Base-by-base conservation (phyloP, 2,888 invertebrate species). In the Macrosiphum euphorbiae region DNA sequence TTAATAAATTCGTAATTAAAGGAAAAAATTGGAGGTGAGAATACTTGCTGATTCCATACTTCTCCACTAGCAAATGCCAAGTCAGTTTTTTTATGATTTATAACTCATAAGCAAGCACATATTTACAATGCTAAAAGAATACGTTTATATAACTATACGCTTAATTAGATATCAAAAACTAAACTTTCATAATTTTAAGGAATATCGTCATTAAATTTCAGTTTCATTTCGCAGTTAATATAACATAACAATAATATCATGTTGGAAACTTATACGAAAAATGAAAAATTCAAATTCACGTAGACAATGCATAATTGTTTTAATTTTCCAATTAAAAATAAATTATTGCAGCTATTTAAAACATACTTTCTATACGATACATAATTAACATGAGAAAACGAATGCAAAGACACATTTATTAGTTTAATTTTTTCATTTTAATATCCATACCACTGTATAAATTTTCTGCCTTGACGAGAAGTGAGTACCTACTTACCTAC, bases 381-480 rank as follows among this genome's bases (percentile, higher is more conserved):
- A 89, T 89, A 90, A 50, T 90, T 67, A 50, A 67, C 67, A 67
- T 67, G 90, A 35, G 67, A 90, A 90, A 90, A 90, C 35, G 47
- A 90, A 90, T 67, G 47, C 67, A 90, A 90, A 90, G 47, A 90
- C 67, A 90, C n/a, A 78, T 90, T 67, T 50, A 90, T 35, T 50
- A 28, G 24, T n/a, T 90, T 78, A 61, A 35, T 35, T 35, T 58
- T 35, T 78, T 35, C 8, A 50, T 67, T 90, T 26, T 50, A 44
- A n/a, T 61, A 16, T 58, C 8, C 44, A 35, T 78, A 35, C 26
- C 16, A 67, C 50, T 90, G 24, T 50, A 16, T 50, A 47, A 11
- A n/a, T 50, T 44, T 47, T 11, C 61, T 44, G 47, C 16, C 5
- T 67, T n/a, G 35, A 61, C n/a, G 44, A 67, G 78, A 35, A 35